A percentile compares a stretch with the other conserved stretches of the same genome.
phyloP scores from a whole-genome alignment of 2,113 vertebrate genomes.

The Podarcis muralis region DNA sequence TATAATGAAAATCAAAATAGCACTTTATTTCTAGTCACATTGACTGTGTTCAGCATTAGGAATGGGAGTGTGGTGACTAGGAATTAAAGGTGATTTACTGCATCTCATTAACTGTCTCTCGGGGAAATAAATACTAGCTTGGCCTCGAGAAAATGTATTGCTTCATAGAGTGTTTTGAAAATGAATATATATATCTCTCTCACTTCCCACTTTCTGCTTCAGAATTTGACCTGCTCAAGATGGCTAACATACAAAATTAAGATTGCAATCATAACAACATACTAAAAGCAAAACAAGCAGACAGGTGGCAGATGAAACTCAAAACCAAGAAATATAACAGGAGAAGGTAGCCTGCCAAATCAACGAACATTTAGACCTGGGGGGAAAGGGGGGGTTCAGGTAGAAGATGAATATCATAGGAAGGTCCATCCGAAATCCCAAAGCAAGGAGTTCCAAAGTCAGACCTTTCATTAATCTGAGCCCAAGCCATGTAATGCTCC shows the following conservation, averaged over 20 bases:
- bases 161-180: not conserved
- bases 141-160: not conserved
- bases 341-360: not conserved
- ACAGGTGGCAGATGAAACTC: not conserved
- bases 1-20: constrained; percentile 2
- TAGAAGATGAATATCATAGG: not conserved
- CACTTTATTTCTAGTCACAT: not conserved
- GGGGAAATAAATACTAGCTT: not conserved
- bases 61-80: not conserved
- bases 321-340: not conserved
- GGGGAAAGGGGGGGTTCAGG: not conserved
- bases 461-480: too few species aligned
- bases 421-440: not conserved
- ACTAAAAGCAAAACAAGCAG: not conserved
- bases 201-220: not conserved
- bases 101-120: not conserved
- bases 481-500: too few species aligned
- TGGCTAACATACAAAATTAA: not conserved
- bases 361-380: not conserved
- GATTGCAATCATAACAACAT: not conserved
- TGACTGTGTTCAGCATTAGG: not conserved
- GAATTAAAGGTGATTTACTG: not conserved
- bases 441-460: too few species aligned
- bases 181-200: not conserved
- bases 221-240: not conserved